These are phyloP conservation scores for Lynx canadensis DNA, from an alignment of 2,113 vertebrate species.

Conservation along the genomic window DNA sequence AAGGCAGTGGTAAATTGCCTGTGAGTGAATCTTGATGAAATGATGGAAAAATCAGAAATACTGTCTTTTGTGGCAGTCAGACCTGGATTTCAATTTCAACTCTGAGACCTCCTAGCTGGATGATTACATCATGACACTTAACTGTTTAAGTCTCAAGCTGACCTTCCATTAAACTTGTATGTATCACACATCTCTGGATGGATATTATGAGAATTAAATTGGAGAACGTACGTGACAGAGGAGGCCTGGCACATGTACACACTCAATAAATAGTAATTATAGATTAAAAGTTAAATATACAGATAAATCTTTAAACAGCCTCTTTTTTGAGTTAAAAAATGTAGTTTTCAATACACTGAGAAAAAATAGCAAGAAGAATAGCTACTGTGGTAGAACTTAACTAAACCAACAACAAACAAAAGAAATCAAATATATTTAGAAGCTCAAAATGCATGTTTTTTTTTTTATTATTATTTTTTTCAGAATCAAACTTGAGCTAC, in stretches of 20 bases:
- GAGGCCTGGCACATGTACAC: accelerated
- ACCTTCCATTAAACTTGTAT: background rate
- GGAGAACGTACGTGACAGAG: background rate
- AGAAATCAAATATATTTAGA: background rate
- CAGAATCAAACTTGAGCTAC: background rate
- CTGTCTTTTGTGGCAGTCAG: background rate
- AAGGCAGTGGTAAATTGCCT: background rate
- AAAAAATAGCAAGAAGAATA: background rate
- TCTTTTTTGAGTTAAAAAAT: background rate
- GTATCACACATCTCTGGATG: background rate
- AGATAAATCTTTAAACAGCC: background rate
- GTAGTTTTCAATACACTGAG: background rate
- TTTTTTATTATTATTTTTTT: background rate
- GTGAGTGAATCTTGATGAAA: background rate
- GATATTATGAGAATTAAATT: background rate
- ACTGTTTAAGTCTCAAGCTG: background rate
- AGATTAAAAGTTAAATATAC: background rate
- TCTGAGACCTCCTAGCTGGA: background rate
- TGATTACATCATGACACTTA: background rate
- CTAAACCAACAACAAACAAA: background rate
- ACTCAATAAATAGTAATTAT: background rate
- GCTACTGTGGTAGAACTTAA: background rate
- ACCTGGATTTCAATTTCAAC: background rate
- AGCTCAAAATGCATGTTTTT: background rate
- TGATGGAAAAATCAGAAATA: background rate